A percentile compares a stretch with the other conserved stretches of the same genome.
These are phyloP conservation scores for Monochamus alternatus DNA, from an alignment of 2,888 invertebrate genomes.

Conservation along the genomic window DNA sequence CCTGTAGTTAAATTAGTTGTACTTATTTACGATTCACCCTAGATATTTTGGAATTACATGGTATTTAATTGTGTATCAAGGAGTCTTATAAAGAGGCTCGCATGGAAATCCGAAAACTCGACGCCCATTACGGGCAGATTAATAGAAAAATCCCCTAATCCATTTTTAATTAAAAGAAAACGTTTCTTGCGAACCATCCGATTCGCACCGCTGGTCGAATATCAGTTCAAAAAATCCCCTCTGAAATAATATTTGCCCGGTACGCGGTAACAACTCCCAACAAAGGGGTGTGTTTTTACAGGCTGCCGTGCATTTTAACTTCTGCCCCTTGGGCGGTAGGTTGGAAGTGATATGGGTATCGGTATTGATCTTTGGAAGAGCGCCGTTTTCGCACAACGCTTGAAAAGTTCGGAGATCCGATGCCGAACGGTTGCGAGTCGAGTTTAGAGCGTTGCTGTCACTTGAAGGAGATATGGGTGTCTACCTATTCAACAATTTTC, in stretches of 20 bases:
- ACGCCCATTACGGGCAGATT: conserved; percentile 32
- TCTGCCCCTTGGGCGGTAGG: conserved; percentile 49
- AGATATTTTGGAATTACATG: no score
- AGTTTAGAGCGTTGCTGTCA: neutral
- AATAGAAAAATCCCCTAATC: conserved; percentile 41
- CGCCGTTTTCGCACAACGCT: conserved; percentile 44
- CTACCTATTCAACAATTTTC: no score
- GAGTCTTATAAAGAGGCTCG: no score
- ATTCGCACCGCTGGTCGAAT: conserved; percentile 31
- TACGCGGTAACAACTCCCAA: conserved; percentile 67
- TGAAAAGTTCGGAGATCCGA: neutral
- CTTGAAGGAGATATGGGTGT: neutral
- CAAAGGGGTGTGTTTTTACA: conserved; percentile 68
- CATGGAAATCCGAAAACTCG: neutral
- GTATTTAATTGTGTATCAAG: no score
- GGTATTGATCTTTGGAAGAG: conserved; percentile 51
- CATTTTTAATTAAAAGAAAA: conserved; percentile 54
- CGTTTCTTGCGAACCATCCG: conserved; percentile 33
- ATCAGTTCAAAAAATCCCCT: conserved; percentile 60
- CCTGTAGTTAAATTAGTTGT: no score
- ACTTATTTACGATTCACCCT: no score
- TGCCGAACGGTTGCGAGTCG: neutral
- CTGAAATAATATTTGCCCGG: conserved; percentile 66
- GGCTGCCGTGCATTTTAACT: conserved; percentile 60
- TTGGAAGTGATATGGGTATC: conserved; percentile 48